phyloP scores from a whole-genome alignment of 2,113 vertebrate genomes.

The Lycaon pictus region DNA sequence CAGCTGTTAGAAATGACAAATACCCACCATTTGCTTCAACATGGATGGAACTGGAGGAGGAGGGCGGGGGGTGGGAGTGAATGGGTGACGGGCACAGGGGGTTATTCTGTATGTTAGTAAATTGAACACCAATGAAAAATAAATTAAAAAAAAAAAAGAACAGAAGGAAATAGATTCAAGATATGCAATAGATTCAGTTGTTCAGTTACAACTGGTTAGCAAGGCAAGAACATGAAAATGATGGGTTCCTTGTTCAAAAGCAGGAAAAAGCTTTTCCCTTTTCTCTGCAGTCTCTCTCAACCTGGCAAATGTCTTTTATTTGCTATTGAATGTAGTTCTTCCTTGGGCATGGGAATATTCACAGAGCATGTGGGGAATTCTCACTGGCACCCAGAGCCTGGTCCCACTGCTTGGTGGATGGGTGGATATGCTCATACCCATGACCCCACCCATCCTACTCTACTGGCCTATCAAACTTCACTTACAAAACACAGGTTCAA shows the following conservation, averaged over 20 bases:
- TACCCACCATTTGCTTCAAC: too few species aligned
- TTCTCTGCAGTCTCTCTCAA: not conserved
- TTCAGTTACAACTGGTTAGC: not conserved
- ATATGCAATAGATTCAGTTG: not conserved
- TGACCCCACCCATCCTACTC: too few species aligned
- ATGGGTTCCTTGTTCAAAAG: not conserved
- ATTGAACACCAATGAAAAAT: too few species aligned
- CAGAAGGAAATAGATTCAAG: not conserved
- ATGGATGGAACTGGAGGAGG: too few species aligned
- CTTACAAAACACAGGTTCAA: not conserved
- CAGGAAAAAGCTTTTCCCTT: not conserved
- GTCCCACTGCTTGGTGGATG: not conserved
- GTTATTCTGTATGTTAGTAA: too few species aligned
- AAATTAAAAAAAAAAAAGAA: too few species aligned
- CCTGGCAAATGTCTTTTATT: not conserved
- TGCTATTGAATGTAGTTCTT: not conserved
- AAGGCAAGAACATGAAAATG: not conserved
- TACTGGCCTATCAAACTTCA: not conserved
- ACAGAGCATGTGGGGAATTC: not conserved
- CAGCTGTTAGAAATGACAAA: too few species aligned
- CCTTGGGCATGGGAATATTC: not conserved
- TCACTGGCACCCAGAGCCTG: not conserved
- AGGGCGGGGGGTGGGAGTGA: too few species aligned
- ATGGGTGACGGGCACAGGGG: too few species aligned
- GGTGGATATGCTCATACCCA: not conserved